Evolutionary conservation across 1,140 invertebrate genomes (phyloP).

Genomic region (Drosophila punjabiensis): DNA sequence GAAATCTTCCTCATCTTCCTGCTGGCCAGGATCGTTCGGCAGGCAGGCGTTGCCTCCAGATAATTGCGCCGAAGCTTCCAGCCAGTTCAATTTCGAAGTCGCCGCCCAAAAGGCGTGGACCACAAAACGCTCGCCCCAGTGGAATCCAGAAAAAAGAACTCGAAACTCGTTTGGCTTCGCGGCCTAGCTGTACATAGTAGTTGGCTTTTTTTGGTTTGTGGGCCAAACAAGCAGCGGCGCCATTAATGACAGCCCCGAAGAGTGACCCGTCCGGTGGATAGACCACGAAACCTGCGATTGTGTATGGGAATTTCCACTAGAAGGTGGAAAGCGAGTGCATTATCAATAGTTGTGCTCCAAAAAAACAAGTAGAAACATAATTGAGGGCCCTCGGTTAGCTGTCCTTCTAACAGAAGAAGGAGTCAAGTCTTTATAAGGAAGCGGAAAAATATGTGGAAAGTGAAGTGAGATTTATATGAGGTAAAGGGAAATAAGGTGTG

Average conservation of each 20-base stretch:
- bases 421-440: not conserved
- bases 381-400: not conserved
- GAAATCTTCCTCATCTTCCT: slow-evolving; percentile 15
- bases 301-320: not conserved
- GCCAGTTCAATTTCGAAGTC: slow-evolving; percentile 45
- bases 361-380: not conserved
- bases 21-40: slow-evolving; percentile 6
- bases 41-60: slow-evolving; percentile 38
- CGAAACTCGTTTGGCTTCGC: slow-evolving; percentile 40
- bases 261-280: slow-evolving; percentile 45
- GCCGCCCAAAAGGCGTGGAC: slow-evolving; percentile 53
- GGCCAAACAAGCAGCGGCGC: slow-evolving; percentile 67
- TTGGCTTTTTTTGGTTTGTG: slow-evolving; percentile 25
- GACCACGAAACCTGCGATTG: not conserved
- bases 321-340: not conserved
- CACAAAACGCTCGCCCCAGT: slow-evolving; percentile 36
- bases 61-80: slow-evolving; percentile 59
- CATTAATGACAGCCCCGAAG: slow-evolving; percentile 65
- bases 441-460: not conserved
- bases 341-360: not conserved
- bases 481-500: not conserved
- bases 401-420: not conserved
- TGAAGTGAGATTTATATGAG: no score
- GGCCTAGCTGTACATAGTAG: slow-evolving; percentile 42
- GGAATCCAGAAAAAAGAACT: slow-evolving; percentile 23